Evolutionary conservation across 2,113 vertebrate species (phyloP).

Genomic region (Embiotoca jacksoni): DNA sequence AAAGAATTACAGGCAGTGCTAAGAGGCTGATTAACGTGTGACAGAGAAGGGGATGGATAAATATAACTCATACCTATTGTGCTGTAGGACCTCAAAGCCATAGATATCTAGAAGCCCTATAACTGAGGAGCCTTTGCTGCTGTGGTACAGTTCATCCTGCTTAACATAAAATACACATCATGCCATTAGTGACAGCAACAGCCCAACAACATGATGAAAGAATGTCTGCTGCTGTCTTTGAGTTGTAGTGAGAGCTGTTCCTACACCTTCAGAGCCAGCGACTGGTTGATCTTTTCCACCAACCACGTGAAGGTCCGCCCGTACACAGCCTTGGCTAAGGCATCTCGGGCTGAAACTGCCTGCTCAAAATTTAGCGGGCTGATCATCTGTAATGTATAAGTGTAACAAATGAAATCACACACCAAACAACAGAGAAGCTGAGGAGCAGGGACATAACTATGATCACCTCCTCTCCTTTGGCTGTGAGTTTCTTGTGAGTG

Average conservation of each 20-base stretch:
- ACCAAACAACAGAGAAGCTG: background rate
- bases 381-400: slow-evolving; percentile 86
- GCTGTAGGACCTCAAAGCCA: slow-evolving; percentile 97
- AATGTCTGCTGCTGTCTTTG: background rate
- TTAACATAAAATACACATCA: slow-evolving; percentile 15
- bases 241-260: background rate
- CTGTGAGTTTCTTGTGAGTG: slow-evolving; percentile 96
- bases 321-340: slow-evolving; percentile 93
- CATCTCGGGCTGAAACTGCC: slow-evolving; percentile 91
- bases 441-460: background rate
- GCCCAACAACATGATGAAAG: background rate
- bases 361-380: slow-evolving; percentile 95
- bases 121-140: slow-evolving; percentile 89
- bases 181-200: background rate
- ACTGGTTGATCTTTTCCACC: slow-evolving; percentile 95
- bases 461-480: slow-evolving; percentile 95
- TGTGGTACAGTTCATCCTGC: slow-evolving; percentile 89
- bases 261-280: slow-evolving; percentile 91
- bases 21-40: background rate
- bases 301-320: slow-evolving; percentile 96
- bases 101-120: slow-evolving; percentile 97
- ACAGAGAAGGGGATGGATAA: background rate
- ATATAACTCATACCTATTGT: slow-evolving; percentile 88
- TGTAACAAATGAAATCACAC: background rate
- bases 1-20: background rate